Conservation (phyloP, 2,113 vertebrate species). For the Pituophis catenifer region DNA sequence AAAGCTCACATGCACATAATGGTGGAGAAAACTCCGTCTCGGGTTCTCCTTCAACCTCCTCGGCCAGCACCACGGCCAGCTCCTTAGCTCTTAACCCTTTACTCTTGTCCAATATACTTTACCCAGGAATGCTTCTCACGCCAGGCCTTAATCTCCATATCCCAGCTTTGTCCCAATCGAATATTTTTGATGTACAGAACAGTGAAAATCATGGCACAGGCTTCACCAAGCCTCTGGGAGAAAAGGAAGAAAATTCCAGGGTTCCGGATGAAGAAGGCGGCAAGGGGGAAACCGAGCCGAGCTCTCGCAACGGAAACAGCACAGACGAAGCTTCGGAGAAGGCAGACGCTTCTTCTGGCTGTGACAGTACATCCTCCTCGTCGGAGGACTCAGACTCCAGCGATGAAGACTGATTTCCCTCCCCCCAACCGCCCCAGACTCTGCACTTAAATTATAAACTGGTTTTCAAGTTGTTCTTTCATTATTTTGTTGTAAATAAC, state of each 20-base stretch:
- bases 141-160: conserved; percentile 99
- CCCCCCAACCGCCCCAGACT: conserved; percentile 59
- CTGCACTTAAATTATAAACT: conserved; percentile 92
- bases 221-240: conserved; percentile 65
- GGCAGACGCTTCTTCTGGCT: conserved; percentile 87
- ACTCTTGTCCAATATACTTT: conserved; percentile 95
- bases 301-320: conserved; percentile 84
- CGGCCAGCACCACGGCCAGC: conserved; percentile 75
- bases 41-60: conserved; percentile 78
- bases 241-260: conserved; percentile 72
- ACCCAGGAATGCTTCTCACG: conserved; percentile 99
- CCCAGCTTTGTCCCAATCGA: conserved; percentile 81
- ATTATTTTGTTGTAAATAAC: conserved; percentile 92
- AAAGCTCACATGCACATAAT: conserved; percentile 73
- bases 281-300: conserved; percentile 74
- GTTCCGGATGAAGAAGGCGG: conserved; percentile 72
- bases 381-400: conserved; percentile 93
- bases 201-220: conserved; percentile 79
- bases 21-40: conserved; percentile 77
- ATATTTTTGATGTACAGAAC: conserved; percentile 83
- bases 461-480: conserved; percentile 79
- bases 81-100: conserved; percentile 92
- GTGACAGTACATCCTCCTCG: conserved; percentile 85
- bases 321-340: conserved; percentile 94
- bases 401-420: conserved; percentile 85